Base-by-base conservation (phyloP, 1,140 invertebrate genomes). In the Muscidifurax raptorellus region DNA sequence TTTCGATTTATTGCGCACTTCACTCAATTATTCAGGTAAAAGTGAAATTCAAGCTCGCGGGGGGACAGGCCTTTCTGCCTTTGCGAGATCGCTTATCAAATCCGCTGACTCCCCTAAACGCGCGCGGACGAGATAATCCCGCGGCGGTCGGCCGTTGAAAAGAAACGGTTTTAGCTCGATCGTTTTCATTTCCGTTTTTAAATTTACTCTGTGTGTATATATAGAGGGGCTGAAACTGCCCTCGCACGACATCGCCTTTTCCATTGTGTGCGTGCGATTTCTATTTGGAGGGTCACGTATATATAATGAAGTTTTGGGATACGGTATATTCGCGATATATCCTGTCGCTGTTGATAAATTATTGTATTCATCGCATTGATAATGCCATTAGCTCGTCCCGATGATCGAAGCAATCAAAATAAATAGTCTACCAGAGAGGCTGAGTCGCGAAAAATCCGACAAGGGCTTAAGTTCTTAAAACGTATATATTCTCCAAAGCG, bases 111-210 rank as follows among this genome's bases (percentile, higher is more conserved):
- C 75, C 76, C 76, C 67, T 72, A 74, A 79, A 64, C 40, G 66
- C 47, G 74, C 67, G 67, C 30, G 6, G 12, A 66, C 13, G 10
- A 74, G 76, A 79, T 84, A 79, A 84, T 84, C 82, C 67, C 52
- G 52, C 52, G 52, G 1, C 22, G 12, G 22, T 0, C 25, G 12
- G 1, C 12, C 9, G 44, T 72, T 78, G 64, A 64, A 79, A 59
- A 64, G 75, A 79, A 69, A 74, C 76, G 69, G 10, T 78, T 76
- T 75, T 27, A 64, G 71, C 52, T 64, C 15, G 32, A 77, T 77
- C 72, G 81, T 44, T 76, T 83, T 77, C 81, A 77, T 83, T 77
- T 83, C 36, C 74, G 74, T n/a, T 83, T 83, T 83, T 77, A 64
- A 81, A 72, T 80, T 18, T 4, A 22, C n/a, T n/a, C n/a, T n/a